These are phyloP conservation scores for Aphelenchoides besseyi DNA, from an alignment of 1,140 invertebrate species.

Conservation along the genomic window DNA sequence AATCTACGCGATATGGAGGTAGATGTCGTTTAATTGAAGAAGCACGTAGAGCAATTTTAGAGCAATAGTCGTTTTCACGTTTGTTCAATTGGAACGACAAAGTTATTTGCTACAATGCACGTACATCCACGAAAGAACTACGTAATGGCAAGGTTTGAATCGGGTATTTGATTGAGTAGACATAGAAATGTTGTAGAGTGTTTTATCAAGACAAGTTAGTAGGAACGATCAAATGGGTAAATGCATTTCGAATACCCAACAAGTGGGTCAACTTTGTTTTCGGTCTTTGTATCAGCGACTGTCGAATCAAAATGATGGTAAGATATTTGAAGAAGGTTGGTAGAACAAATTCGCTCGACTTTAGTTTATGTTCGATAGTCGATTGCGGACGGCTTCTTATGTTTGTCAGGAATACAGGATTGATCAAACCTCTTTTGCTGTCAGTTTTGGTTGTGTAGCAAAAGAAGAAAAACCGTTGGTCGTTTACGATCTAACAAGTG, in stretches of 20 bases:
- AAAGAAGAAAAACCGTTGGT: neutral
- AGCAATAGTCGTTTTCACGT: neutral
- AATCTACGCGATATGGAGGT: conserved; percentile 9
- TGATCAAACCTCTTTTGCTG: neutral
- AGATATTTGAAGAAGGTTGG: neutral
- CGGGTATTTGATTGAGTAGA: neutral
- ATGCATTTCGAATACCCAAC: conserved; percentile 9
- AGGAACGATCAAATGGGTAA: neutral
- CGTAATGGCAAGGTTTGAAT: neutral
- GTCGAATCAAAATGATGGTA: conserved; percentile 12
- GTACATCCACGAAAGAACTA: conserved; percentile 9
- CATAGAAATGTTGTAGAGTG: neutral
- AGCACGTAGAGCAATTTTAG: neutral
- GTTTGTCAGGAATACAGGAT: neutral
- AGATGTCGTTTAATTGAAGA: conserved; percentile 7
- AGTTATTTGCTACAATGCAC: conserved; percentile 14
- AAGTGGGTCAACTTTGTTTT: conserved; percentile 2
- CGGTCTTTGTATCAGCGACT: neutral
- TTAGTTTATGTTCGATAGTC: conserved; percentile 20
- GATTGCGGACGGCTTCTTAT: conserved; percentile 4
- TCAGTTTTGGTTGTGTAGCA: conserved; percentile 15
- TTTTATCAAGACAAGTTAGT: neutral
- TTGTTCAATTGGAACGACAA: neutral
- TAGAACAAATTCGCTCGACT: neutral
- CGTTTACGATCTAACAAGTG: conserved; percentile 29